Evolutionary conservation across 2,113 vertebrate genomes (phyloP).

Genomic region (Cheirogaleus medius): DNA sequence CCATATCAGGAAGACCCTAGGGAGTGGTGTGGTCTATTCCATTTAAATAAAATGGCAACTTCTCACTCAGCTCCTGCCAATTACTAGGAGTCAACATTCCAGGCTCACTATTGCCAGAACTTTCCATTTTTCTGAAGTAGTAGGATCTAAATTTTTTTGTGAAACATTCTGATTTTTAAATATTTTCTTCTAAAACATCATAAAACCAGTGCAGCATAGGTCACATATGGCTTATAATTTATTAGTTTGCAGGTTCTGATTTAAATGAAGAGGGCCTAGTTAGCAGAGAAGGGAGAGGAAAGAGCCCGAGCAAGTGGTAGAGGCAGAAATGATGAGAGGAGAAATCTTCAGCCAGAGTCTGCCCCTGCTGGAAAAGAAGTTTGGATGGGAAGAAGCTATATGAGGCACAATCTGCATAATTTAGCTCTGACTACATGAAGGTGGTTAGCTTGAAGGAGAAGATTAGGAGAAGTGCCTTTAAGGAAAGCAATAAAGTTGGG

Average conservation of each 20-base stretch:
- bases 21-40: background rate
- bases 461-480: background rate
- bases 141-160: background rate
- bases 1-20: background rate
- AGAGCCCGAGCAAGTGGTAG: background rate
- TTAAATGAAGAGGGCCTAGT: background rate
- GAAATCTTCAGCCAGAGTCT: background rate
- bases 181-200: background rate
- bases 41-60: background rate
- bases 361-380: background rate
- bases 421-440: background rate
- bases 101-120: background rate
- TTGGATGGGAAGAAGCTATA: background rate
- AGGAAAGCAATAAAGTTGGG: background rate
- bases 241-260: background rate
- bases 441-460: background rate
- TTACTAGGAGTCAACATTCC: accelerated
- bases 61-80: background rate
- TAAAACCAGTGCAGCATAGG: background rate
- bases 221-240: background rate
- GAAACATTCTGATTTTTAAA: background rate
- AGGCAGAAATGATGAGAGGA: too few relatives aligned
- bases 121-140: background rate
- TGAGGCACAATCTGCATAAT: background rate
- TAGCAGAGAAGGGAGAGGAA: background rate